Conservation (phyloP, 2,888 invertebrate species). For the Ophioninae sp. region DNA sequence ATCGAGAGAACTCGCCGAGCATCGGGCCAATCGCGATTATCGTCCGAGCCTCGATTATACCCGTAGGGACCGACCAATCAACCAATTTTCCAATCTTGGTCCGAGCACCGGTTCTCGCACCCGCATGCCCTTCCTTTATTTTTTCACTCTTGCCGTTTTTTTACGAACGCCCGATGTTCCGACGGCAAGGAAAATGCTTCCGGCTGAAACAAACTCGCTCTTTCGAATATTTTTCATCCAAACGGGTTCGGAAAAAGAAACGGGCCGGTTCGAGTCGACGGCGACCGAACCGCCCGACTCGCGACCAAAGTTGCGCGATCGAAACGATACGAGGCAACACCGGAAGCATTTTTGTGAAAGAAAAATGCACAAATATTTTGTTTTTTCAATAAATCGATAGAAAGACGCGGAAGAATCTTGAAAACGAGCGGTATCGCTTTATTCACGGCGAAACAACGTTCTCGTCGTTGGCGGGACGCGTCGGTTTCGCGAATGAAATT, state of each 20-base stretch:
- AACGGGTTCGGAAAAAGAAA: too few relatives aligned
- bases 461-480: background rate
- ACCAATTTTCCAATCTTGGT: background rate
- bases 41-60: slow-evolving; percentile 53
- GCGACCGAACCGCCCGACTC: too few relatives aligned
- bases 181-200: background rate
- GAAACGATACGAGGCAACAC: too few relatives aligned
- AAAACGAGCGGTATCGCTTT: background rate
- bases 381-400: background rate
- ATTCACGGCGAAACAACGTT: background rate
- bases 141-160: background rate
- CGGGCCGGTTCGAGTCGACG: too few relatives aligned
- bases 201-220: too few relatives aligned
- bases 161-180: background rate
- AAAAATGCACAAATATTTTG: background rate
- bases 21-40: slow-evolving; percentile 74
- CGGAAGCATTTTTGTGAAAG: too few relatives aligned
- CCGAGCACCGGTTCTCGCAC: background rate
- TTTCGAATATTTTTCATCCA: too few relatives aligned
- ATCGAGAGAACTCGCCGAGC: slow-evolving; percentile 79
- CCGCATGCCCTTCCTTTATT: background rate
- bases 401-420: background rate
- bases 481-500: background rate
- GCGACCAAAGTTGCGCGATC: too few relatives aligned
- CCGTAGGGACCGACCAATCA: slow-evolving; percentile 56